Base-by-base conservation (phyloP, 2,888 invertebrate species). In the Vesta saturnalis region DNA sequence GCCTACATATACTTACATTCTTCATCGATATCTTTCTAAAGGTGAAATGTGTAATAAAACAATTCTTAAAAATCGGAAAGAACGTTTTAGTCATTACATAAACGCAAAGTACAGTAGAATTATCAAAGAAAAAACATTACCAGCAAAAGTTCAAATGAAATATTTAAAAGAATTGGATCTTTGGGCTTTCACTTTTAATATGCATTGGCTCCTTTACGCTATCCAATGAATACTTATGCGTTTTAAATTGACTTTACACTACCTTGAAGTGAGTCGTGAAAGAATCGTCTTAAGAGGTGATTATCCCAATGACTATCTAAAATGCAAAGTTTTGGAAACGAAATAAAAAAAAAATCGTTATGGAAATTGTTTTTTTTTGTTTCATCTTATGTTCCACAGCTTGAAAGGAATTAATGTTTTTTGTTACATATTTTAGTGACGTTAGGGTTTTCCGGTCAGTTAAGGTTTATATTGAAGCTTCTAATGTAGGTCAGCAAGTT, bases 361-460 rank as follows among this genome's bases (percentile, higher is more conserved):
- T 49, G 1, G 15, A 49, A 49, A 3, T 49, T 30, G 30, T 10
- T 30, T 30, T 30, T 30, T 30, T 30, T 4, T 10, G 30, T 30
- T 10, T 12, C 16, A 12, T 49, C 8, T 49, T 49, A 15, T 15
- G 15, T 15, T 49, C 15, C 18, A 49, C 8, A 18, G 15, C 15
- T 15, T 49, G 10, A 1, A 15, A 14, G 47, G 18, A 18, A 49
- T 49, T 49, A 49, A 8, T 15, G 16, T 15, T 49, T 49, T 49
- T 49, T 49, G 47, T 49, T 49, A 15, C 4, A 49, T 49, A n/a
- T 39, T 49, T 49, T 18, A 8, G 47, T 15, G 47, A 49, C 47
- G 47, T 49, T 49, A 39, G 47, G 47, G 18, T 49, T 49, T 49
- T 49, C 47, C 47, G 47, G 47, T 49, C 47, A 49, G 47, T 49